Conservation (phyloP, 2,113 vertebrate genomes). For the Ancistrus triradiatus region DNA sequence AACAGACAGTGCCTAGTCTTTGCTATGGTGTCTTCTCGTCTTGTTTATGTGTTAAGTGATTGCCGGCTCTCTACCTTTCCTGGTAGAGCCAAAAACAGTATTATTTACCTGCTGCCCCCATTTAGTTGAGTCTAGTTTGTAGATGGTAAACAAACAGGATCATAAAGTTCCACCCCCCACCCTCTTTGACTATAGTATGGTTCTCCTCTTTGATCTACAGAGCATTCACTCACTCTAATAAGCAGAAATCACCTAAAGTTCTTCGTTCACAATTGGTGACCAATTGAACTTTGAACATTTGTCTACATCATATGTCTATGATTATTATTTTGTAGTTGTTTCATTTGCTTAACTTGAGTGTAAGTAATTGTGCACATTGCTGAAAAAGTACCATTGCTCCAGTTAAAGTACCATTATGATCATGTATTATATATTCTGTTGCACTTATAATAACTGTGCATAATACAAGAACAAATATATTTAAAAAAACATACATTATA, state of each 20-base stretch:
- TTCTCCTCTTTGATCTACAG: constrained; percentile 30
- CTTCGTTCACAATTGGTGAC: neutral
- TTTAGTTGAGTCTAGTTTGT: constrained; percentile 15
- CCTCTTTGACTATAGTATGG: constrained; percentile 15
- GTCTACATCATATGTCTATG: neutral
- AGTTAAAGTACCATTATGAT: too few species aligned
- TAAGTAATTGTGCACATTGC: neutral
- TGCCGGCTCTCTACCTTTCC: too few species aligned
- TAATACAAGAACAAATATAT: too few species aligned
- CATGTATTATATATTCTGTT: too few species aligned
- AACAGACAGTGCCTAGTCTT: neutral
- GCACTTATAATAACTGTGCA: too few species aligned
- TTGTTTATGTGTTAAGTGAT: constrained; percentile 32
- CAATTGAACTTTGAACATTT: constrained; percentile 12
- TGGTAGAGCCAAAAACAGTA: constrained; percentile 5
- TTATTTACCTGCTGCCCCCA: constrained; percentile 34
- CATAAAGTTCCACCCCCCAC: constrained; percentile 26
- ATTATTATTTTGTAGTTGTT: neutral
- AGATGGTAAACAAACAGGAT: constrained; percentile 35
- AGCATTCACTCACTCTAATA: neutral
- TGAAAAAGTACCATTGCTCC: too few species aligned
- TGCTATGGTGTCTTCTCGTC: constrained; percentile 13
- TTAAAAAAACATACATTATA: too few species aligned
- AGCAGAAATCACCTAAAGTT: constrained; percentile 14
- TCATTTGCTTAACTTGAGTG: neutral